A percentile compares a stretch with the other conserved stretches of the same genome.
phyloP scores from a whole-genome alignment of 2,888 invertebrate species.

The Bombylius discolor region DNA sequence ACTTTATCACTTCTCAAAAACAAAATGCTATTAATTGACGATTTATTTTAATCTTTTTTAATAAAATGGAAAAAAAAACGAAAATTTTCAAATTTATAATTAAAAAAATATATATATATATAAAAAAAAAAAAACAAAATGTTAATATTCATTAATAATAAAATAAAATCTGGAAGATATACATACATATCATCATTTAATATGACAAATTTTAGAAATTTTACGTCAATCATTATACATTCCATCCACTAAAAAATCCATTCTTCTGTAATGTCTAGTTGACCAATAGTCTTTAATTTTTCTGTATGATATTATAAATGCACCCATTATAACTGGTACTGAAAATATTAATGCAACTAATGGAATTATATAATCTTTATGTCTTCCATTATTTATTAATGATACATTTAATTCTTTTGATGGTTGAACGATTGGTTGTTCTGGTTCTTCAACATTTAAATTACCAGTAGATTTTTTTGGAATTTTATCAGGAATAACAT shows the following conservation, averaged over 20 bases:
- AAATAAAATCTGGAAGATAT: too few species aligned
- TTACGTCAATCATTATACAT: constrained; percentile 66
- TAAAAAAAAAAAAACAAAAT: too few species aligned
- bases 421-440: constrained; percentile 24
- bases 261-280: constrained; percentile 70
- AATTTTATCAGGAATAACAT: not conserved
- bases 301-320: constrained; percentile 52
- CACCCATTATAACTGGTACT: constrained; percentile 51
- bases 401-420: constrained; percentile 17
- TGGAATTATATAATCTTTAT: constrained; percentile 55
- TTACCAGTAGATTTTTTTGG: not conserved
- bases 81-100: too few species aligned
- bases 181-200: too few species aligned
- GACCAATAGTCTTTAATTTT: constrained; percentile 73
- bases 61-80: too few species aligned
- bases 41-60: too few species aligned
- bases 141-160: too few species aligned
- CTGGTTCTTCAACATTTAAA: constrained; percentile 8
- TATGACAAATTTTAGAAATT: not conserved
- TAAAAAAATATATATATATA: too few species aligned
- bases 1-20: too few species aligned
- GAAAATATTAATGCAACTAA: constrained; percentile 60
- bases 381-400: constrained; percentile 30
- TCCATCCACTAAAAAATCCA: constrained; percentile 80
- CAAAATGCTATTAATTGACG: too few species aligned